Evolutionary conservation across 2,888 invertebrate genomes (phyloP).

Genomic region (Micropterix aruncella): DNA sequence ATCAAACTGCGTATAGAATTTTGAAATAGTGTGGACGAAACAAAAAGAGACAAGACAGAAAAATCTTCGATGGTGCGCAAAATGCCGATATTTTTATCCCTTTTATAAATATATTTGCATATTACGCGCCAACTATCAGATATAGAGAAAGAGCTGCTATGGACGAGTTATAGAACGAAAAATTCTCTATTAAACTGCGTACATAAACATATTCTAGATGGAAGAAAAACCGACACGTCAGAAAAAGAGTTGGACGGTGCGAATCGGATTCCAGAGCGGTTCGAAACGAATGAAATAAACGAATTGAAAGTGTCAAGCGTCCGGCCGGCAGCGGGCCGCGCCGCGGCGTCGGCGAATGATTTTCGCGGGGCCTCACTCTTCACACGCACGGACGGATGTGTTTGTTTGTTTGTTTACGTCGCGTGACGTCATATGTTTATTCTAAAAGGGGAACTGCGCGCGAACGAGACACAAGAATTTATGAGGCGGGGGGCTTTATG

Average conservation of each 20-base stretch:
- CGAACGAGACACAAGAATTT: conserved; percentile 13
- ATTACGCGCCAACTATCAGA: too few relatives aligned
- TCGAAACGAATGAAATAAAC: conserved; percentile 42
- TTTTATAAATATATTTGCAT: too few relatives aligned
- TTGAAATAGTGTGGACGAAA: too few relatives aligned
- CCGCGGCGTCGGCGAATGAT: neutral
- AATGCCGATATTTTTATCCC: too few relatives aligned
- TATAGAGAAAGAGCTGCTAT: too few relatives aligned
- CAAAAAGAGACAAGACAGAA: too few relatives aligned
- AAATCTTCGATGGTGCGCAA: too few relatives aligned
- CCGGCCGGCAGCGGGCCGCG: too few relatives aligned
- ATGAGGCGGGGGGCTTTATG: too few relatives aligned
- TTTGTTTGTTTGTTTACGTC: conserved; percentile 45
- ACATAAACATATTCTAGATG: neutral
- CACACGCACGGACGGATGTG: conserved; percentile 39
- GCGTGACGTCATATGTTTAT: conserved; percentile 44
- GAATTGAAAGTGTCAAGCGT: conserved; percentile 44
- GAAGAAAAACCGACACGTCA: neutral
- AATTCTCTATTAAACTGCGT: too few relatives aligned
- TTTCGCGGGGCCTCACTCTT: conserved; percentile 1
- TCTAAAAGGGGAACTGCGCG: conserved; percentile 17
- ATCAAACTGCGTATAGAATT: too few relatives aligned
- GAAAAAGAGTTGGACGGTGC: conserved; percentile 5
- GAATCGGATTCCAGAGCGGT: conserved; percentile 27
- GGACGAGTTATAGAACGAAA: too few relatives aligned